Base-by-base conservation (phyloP, 1,140 invertebrate species). In the Drosophila santomea region DNA sequence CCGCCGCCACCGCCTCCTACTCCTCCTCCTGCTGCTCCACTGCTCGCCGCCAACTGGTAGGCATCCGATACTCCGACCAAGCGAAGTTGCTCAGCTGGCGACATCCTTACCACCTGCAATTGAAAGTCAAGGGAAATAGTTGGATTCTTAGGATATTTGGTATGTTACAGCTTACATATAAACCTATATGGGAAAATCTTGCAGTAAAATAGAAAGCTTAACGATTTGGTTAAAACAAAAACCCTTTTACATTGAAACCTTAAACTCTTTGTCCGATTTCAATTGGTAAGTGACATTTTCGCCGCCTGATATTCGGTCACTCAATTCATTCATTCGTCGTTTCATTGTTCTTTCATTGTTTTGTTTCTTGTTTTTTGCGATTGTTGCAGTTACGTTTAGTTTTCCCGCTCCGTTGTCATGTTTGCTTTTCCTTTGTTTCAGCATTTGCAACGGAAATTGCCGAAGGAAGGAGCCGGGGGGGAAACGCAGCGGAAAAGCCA, bases 91-190 rank as follows among this genome's bases (percentile, higher is more conserved):
- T 82, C 75, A 55, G 66, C 76, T 36, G 83, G 78, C 56, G 83
- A 78, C 83, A 86, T 86, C 45, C 28, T 82, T 68, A 86, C 66
- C 69, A 79, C 83, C 83, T 88, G 67, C 6, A 72, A 86, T 12
- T 0, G 8, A 12, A 43, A 15, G 43, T 11, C 12, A 23, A 4
- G 1, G 8, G 14, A 2, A 0, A 12, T 20, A 10, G 1, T 44
- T 20, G 6, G 1, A 5, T 4, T 35, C 2, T 12, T 12, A 3
- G 17, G 5, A 15, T 7, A 15, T 41, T 20, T 20, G 17, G 17
- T 17, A 20, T 20, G 20, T 20, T 20, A 20, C 20, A 20, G 1
- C 20, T 20, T 20, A 20, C 2, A 20, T 20, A 20, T 1, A 20
- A 20, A 20, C 20, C 20, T 2, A 20, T 2, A 20, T 20, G 20